Evolutionary conservation across 2,797 vertebrate species (phyloP), one percentile per base, ranked within the genome.

Genomic region (Spinibarbus caldwelli): DNA sequence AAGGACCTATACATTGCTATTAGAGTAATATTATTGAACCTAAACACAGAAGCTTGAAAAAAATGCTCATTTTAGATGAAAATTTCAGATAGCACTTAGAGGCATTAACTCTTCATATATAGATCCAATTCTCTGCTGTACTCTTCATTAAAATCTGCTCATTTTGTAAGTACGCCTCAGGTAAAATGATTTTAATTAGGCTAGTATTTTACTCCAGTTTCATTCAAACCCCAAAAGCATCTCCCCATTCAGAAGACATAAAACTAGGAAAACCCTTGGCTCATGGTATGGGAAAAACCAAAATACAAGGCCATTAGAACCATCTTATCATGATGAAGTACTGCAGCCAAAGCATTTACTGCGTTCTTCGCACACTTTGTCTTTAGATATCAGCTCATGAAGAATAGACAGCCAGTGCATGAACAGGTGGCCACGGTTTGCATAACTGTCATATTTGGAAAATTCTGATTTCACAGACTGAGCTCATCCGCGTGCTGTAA

Each of bases 401-500:
- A 76, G 57, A 8, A 34, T 2, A 10, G 64, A 62, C 64, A 26
- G 43, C 70, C 21, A 7, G 31, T 23, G 67, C 71, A n/a, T 59
- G 83, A 84, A 78, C 83, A 85, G 83, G 83, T 85, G 83, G 66
- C 38, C 31, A n/a, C 5, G 11, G 23, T 79, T 78, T 85, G 34
- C 26, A 68, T 57, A 31, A 82, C 26, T 49, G 43, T 29, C 49
- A 64, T 78, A 52, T 82, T 68, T 68, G 62, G 29, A 57, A 10
- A 80, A 67, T 34, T 68, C 0, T 14, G 78, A 84, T 84, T 84
- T 85, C 29, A 71, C 76, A 85, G 52, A 26, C 59, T 76, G 62
- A 68, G 73, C 31, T 83, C 81, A 38, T 75, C 54, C 54, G 45
- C 41, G 8, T 49, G 70, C 14, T 59, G 64, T 47, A 59, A 84